Evolutionary conservation across 2,797 vertebrate species (phyloP), one percentile per base, ranked within the genome.

Genomic region (Hephaestus fuliginosus): DNA sequence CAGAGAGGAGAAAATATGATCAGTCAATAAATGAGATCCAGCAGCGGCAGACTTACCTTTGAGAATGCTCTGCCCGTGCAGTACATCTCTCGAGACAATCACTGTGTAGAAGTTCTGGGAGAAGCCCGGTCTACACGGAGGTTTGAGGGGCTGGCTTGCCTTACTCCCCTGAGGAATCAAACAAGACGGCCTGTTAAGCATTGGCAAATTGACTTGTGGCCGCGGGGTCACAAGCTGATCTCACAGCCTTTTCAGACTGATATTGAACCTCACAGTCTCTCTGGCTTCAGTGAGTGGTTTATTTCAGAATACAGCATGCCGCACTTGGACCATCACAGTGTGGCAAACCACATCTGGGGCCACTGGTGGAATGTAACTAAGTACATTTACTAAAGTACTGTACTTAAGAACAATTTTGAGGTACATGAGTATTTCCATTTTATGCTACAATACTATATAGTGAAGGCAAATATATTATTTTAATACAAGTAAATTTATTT

Each of bases 81-180:
- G 93, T 58, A 97, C 79, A 64, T 96, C 97, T 72, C 96, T 97
- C n/a, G 98, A 96, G 93, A 99, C 93, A 12, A 98, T 95, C 0
- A 96, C 96, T 1, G 96, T 97, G 95, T 99, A 99, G 93, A 96
- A 97, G 78, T 96, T 97, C 80, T 97, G 96, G 52, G 97, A 97
- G 95, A 99, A 99, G 86, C 98, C 98, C 57, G 97, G 96, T 91
- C 96, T 96, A 93, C 98, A 99, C 17, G 91, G 91, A 89, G 95
- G 87, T 88, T 93, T 95, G 77, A 95, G 93, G 67, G 95, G 94
- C 95, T 95, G 96, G 92, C 95, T 96, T 92, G 94, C 96, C 93
- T 91, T 94, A 87, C 86, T 93, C 91, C 94, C 95, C 96, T 96
- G 92, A 63, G 92, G 86, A 90, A 84, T 61, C 77, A 84, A 88